Percentiles rank a stretch among this genome's conserved stretches.
Evolutionary conservation across 2,113 vertebrate genomes (phyloP).

Genomic region (Tychaedon coryphoeus): DNA sequence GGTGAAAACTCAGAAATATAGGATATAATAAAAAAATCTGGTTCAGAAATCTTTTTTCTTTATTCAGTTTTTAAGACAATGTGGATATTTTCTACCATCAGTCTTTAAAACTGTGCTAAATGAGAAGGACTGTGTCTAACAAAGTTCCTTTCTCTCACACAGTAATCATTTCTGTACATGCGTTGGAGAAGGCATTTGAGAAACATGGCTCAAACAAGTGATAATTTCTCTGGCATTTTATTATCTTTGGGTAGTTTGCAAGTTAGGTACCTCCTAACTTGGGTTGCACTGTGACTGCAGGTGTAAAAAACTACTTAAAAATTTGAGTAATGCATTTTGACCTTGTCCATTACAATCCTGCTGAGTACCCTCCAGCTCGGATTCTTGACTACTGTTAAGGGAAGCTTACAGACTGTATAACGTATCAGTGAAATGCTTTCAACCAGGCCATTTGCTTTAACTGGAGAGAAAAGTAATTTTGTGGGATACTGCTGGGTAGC

Average conservation of each 20-base stretch:
- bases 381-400: not conserved
- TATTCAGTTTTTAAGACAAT: not conserved
- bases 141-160: not conserved
- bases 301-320: not conserved
- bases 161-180: not conserved
- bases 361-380: not conserved
- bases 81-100: not conserved
- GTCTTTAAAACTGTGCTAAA: not conserved
- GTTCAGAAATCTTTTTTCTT: not conserved
- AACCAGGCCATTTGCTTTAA: not conserved
- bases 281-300: not conserved
- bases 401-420: not conserved
- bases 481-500: not conserved
- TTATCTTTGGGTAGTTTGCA: not conserved
- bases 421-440: not conserved
- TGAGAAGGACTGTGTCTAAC: not conserved
- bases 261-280: not conserved
- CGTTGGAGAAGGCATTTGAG: not conserved
- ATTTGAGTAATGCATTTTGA: not conserved
- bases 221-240: not conserved
- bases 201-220: not conserved
- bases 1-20: not conserved
- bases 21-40: not conserved
- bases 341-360: not conserved
- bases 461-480: not conserved